phyloP scores from a whole-genome alignment of 2,888 invertebrate species.

The Aspidiotus rigidus region DNA sequence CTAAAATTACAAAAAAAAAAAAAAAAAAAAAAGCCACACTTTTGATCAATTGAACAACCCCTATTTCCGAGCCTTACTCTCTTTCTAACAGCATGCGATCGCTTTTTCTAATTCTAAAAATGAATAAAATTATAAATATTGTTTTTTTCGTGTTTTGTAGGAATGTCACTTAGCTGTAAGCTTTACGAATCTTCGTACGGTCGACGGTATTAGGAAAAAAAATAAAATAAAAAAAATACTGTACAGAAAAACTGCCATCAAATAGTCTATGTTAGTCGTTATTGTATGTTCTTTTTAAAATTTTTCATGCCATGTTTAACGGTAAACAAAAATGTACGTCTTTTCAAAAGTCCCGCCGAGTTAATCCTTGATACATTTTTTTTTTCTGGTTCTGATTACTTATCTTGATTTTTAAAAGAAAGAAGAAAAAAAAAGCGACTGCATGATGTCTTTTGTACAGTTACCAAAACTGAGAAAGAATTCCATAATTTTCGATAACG shows the following conservation, averaged over 20 bases:
- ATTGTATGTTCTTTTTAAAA: constrained; percentile 22
- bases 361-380: background rate
- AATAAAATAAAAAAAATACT: constrained; percentile 2
- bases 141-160: constrained; percentile 11
- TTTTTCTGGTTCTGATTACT: background rate
- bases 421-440: background rate
- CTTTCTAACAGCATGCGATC: background rate
- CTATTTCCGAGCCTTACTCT: background rate
- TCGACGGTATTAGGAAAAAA: constrained; percentile 48
- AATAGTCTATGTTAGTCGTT: constrained; percentile 24
- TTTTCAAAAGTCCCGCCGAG: background rate
- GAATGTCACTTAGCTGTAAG: constrained; percentile 61
- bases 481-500: too few relatives aligned
- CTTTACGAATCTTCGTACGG: constrained; percentile 78
- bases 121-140: background rate
- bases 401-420: background rate
- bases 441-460: constrained; percentile 29
- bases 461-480: constrained; percentile 15
- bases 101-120: background rate
- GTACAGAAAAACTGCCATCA: constrained; percentile 26
- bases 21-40: background rate
- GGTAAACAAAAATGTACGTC: constrained; percentile 21
- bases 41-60: background rate
- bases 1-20: too few relatives aligned
- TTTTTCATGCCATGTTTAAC: constrained; percentile 27